Base-by-base conservation (phyloP, 2,888 invertebrate genomes). In the Blera fallax region DNA sequence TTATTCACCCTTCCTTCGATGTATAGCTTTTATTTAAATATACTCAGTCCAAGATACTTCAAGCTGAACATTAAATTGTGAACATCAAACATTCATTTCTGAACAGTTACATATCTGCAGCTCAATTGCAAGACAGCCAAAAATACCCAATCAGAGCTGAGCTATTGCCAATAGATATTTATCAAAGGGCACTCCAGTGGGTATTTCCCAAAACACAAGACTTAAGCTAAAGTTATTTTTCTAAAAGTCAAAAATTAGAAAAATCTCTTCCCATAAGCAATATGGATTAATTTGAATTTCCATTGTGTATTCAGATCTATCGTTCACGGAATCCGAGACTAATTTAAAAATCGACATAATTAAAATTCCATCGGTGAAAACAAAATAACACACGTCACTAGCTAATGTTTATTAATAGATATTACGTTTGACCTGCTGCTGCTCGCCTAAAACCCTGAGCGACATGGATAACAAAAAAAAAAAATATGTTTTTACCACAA, bases 361-460 rank as follows among this genome's bases (percentile, higher is more conserved):
- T 83, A 79, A 79, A 79, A 83, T 83, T 83, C 83, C 79, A 83
- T 62, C 43, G 67, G 83, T 79, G 83, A 83, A 83, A 83, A 83
- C 73, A 79, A 83, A 78, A 78, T 64, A 83, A 79, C 72, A 62
- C 72, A 62, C 65, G 40, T 11, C 54, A 43, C 64, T 60, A 60
- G 78, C 83, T 78, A 79, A 78, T 79, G 83, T 60, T 83, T 83
- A 83, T 83, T 83, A 83, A 78, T 83, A 83, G 83, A 79, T 24
- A 83, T 83, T 83, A 83, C 78, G 78, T 65, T 67, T 83, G 58
- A 62, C 72, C 79, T 34, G 78, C 34, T 78, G 83, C 79, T 82
- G 82, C 37, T 81, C 67, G 37, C 58, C 80, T 65, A 73, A 73
- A 58, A 65, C 79, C 73, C 64, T 58, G 43, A 73, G 48, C 65